Evolutionary conservation across 2,888 invertebrate genomes (phyloP).

Genomic region (Scelioninae gen. 1): DNA sequence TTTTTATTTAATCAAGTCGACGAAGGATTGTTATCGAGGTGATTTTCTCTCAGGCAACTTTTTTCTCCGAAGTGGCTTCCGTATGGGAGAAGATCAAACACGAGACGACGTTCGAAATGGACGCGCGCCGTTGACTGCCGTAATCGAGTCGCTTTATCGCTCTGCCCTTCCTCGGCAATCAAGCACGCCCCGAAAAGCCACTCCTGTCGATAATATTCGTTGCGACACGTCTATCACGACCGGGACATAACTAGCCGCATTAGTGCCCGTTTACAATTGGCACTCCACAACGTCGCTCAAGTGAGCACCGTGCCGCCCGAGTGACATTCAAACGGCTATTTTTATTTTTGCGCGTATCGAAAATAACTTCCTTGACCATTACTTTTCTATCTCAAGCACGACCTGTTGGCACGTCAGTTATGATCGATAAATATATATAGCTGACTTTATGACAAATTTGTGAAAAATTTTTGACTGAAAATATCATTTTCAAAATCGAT

Average conservation of each 20-base stretch:
- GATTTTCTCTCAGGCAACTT: too few relatives aligned
- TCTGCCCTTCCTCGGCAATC: conserved; percentile 74
- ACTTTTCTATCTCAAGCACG: conserved; percentile 3
- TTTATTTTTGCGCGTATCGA: conserved; percentile 37
- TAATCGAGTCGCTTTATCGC: conserved; percentile 75
- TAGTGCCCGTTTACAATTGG: conserved; percentile 58
- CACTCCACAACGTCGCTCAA: conserved; percentile 55
- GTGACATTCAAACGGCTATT: conserved; percentile 54
- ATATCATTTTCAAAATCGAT: too few relatives aligned
- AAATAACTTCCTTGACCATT: conserved; percentile 40
- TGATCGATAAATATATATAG: too few relatives aligned
- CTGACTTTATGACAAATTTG: too few relatives aligned
- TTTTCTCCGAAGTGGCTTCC: conserved; percentile 13
- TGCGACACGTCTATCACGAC: conserved; percentile 68
- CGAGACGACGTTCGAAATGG: conserved; percentile 56
- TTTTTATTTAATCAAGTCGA: too few relatives aligned
- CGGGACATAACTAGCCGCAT: conserved; percentile 63
- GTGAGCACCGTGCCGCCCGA: conserved; percentile 40
- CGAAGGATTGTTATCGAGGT: too few relatives aligned
- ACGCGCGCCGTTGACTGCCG: conserved; percentile 69
- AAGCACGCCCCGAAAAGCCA: conserved; percentile 73
- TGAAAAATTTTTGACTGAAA: too few relatives aligned
- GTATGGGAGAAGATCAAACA: conserved; percentile 36
- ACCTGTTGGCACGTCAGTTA: too few relatives aligned
- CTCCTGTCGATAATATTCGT: conserved; percentile 72